phyloP scores from a whole-genome alignment of 1,140 invertebrate genomes.

The Heterodera carotae region DNA sequence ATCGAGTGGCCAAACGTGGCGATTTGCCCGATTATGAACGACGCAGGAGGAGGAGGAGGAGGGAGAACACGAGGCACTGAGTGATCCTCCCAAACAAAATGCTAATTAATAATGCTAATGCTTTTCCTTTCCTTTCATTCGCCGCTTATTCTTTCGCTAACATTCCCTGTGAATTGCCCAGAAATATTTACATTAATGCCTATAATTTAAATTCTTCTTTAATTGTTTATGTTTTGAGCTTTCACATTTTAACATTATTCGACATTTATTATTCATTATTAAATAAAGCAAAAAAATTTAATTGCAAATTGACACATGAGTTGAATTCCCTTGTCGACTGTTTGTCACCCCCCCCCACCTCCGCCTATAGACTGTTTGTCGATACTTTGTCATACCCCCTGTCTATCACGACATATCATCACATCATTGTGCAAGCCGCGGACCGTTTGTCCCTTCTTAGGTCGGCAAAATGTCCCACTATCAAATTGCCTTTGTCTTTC shows the following conservation, averaged over 20 bases:
- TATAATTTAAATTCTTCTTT: no score
- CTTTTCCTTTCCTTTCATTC: background rate
- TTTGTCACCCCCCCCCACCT: no score
- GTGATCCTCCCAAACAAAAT: background rate
- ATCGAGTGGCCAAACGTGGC: conserved; percentile 56
- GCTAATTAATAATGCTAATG: background rate
- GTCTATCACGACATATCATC: no score
- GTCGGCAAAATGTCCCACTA: conserved; percentile 19
- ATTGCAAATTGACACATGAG: no score
- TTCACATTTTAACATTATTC: no score
- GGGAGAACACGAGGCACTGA: background rate
- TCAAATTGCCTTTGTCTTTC: background rate
- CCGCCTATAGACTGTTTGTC: no score
- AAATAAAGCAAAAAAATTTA: no score
- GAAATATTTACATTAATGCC: background rate
- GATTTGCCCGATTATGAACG: conserved; percentile 57
- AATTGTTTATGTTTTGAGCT: no score
- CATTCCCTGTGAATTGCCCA: conserved; percentile 2
- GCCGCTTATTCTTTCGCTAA: background rate
- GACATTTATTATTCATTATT: no score
- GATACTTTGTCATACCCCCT: no score
- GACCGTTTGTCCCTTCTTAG: conserved; percentile 21
- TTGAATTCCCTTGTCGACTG: no score
- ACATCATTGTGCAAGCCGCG: conserved; percentile 42
- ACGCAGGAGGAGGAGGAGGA: conserved; percentile 32